phyloP scores from a whole-genome alignment of 2,113 vertebrate genomes.

The Dascyllus trimaculatus region DNA sequence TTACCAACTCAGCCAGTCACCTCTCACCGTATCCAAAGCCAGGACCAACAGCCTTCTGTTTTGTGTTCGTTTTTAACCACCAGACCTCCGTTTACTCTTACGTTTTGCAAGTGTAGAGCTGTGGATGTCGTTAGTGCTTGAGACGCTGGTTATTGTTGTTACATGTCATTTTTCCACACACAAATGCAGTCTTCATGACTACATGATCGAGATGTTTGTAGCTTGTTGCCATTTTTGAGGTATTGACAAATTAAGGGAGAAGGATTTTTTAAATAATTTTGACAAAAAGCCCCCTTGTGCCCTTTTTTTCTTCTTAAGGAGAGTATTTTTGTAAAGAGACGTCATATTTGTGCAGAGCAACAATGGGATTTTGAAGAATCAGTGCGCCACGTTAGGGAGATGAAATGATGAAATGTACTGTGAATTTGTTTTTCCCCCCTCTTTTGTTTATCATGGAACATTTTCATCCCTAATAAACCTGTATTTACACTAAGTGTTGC shows the following conservation, averaged over 20 bases:
- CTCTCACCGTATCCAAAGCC: constrained; percentile 12
- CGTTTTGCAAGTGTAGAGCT: constrained; percentile 36
- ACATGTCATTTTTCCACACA: constrained; percentile 3
- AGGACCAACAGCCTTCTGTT: constrained; percentile 50
- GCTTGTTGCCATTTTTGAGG: constrained; percentile 23
- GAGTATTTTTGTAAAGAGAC: constrained; percentile 71
- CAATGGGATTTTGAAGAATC: constrained; percentile 61
- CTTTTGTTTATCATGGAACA: constrained; percentile 77
- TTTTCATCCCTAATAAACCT: constrained; percentile 83
- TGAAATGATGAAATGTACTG: constrained; percentile 74
- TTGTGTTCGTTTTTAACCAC: constrained; percentile 49
- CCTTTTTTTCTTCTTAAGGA: constrained; percentile 16
- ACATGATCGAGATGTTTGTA: not conserved
- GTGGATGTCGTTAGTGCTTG: constrained; percentile 27
- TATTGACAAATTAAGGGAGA: constrained; percentile 33
- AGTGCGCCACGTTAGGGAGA: constrained; percentile 61
- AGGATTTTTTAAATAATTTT: constrained; percentile 30
- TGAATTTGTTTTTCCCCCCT: constrained; percentile 70
- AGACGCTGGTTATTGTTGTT: constrained; percentile 11
- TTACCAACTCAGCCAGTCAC: constrained; percentile 7
- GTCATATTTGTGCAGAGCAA: constrained; percentile 48
- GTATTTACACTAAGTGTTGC: constrained; percentile 71
- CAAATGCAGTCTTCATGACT: constrained; percentile 11
- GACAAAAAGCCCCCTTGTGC: not conserved
- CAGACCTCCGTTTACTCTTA: constrained; percentile 62